Percentiles rank a stretch among this genome's conserved stretches.
These are phyloP conservation scores for Drosophila helvetica DNA, from an alignment of 2,888 invertebrate genomes.

Conservation along the genomic window DNA sequence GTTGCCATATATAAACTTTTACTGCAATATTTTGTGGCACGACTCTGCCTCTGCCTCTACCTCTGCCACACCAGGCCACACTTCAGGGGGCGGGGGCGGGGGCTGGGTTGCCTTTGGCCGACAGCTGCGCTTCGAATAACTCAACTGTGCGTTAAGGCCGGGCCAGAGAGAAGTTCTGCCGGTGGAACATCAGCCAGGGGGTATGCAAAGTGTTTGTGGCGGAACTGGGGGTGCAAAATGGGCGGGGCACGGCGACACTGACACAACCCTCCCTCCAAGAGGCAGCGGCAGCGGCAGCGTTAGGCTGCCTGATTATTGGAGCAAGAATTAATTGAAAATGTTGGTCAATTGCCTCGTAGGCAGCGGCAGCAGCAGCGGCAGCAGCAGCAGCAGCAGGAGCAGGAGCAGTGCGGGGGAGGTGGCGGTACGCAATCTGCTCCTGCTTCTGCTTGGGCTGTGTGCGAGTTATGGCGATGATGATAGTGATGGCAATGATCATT, in stretches of 20 bases:
- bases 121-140: slow-evolving; percentile 77
- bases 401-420: neutral
- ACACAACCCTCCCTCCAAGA: slow-evolving; percentile 14
- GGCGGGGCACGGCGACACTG: slow-evolving; percentile 44
- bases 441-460: slow-evolving; percentile 7
- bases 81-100: neutral
- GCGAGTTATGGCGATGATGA: slow-evolving; percentile 21
- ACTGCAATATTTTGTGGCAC: slow-evolving; percentile 65
- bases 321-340: slow-evolving; percentile 84
- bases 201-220: slow-evolving; percentile 61
- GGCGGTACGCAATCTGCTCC: slow-evolving; percentile 30
- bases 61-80: slow-evolving; percentile 4
- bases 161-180: slow-evolving; percentile 36
- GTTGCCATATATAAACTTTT: slow-evolving; percentile 59
- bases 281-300: slow-evolving; percentile 29
- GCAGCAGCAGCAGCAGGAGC: slow-evolving; percentile 11
- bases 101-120: slow-evolving; percentile 59
- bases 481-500: slow-evolving; percentile 42
- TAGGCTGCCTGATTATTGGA: slow-evolving; percentile 78
- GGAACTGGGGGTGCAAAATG: slow-evolving; percentile 5
- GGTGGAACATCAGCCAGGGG: slow-evolving; percentile 14
- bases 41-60: slow-evolving; percentile 1
- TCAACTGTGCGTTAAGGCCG: slow-evolving; percentile 73
- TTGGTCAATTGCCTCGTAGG: slow-evolving; percentile 79
- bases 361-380: slow-evolving; percentile 39